Base-by-base conservation (phyloP, 2,797 vertebrate species). In the Ctenochaetus hawaiiensis region DNA sequence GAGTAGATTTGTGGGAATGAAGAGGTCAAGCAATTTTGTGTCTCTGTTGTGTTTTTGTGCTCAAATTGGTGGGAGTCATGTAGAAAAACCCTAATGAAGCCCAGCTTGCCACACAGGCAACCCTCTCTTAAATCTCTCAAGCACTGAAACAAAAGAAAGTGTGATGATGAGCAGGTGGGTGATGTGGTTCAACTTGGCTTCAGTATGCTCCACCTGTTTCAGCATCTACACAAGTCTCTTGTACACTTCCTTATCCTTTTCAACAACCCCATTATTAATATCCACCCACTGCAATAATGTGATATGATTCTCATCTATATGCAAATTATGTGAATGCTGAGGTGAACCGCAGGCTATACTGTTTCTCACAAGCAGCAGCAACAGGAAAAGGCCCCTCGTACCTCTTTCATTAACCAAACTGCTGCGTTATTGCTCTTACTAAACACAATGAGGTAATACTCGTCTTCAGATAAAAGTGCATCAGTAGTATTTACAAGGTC, bases 281-380 rank as follows among this genome's bases (percentile, higher is more conserved):
- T 62, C 78, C 41, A 60, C 78, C 72, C 47, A 54, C 43, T 80
- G 86, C 84, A 80, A 82, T 83, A 81, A 87, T 79, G 41, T 78
- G 68, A 80, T 71, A 67, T 81, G 57, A 79, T 72, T 80, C 80
- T 86, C 83, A 89, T 92, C 82, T 91, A 88, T 89, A 93, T 91
- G 88, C 83, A 92, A 93, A 94, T 91, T 37, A 82, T 56, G 60
- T 1, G 17, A 84, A 78, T 61, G 56, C 74, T 79, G 48, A 84
- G 74, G 79, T 86, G 81, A 88, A 78, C 69, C 23, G 43, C 48
- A 54, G 77, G 72, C 79, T 79, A 43, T 48, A 73, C 13, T 0
- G 63, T 39, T 79, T 69, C 74, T 76, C 56, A 65, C 45, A 60
- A 30, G 76, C 72, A 75, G 72, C 47, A 76, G 67, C 78, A 67